Conservation (phyloP, 2,888 invertebrate species). For the Eupeodes latifasciatus region DNA sequence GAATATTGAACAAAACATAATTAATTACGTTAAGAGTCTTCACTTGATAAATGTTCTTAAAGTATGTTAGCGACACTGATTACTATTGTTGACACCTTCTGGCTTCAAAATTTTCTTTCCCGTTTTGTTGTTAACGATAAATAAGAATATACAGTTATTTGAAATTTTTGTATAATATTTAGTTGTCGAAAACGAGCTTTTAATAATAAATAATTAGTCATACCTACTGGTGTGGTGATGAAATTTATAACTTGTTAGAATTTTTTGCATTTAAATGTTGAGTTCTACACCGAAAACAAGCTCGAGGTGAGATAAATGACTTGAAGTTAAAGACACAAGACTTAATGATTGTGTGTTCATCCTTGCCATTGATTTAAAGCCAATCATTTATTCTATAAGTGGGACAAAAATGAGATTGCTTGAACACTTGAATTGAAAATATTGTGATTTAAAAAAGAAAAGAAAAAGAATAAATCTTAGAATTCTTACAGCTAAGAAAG, state of each 20-base stretch:
- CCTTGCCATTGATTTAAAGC: no score
- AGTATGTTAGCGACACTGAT: background rate
- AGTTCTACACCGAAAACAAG: background rate
- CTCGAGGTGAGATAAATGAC: background rate
- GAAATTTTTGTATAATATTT: no score
- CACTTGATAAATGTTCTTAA: background rate
- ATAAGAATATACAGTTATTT: background rate
- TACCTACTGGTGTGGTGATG: background rate
- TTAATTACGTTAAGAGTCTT: background rate
- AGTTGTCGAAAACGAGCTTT: background rate
- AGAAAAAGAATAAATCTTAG: no score
- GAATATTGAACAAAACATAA: background rate
- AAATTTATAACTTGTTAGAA: background rate
- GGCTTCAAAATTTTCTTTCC: background rate
- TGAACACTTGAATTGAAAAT: no score
- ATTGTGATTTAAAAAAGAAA: no score
- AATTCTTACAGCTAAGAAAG: no score
- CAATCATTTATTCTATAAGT: no score
- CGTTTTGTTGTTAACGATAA: background rate
- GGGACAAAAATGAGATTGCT: no score
- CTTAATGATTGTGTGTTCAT: no score
- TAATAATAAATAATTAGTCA: background rate
- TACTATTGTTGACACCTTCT: background rate
- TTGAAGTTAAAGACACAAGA: background rate
- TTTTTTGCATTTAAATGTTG: background rate